Evolutionary conservation across 2,888 invertebrate genomes (phyloP), one percentile per base, ranked within the genome.

Genomic region (Apeira syringaria): DNA sequence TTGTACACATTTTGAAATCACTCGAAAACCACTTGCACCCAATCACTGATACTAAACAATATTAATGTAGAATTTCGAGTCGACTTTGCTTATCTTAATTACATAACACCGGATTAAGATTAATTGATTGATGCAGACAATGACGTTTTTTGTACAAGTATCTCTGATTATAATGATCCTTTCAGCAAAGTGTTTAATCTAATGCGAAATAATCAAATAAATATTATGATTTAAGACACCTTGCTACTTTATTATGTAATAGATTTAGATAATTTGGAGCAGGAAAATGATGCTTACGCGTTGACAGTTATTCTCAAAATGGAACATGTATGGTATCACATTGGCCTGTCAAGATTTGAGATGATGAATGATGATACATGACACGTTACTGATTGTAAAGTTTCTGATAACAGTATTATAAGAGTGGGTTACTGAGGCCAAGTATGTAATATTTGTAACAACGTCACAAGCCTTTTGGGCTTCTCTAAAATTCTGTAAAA

Each of bases 361-460:
- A 71, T 85, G 87, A 88, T 87, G 80, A 68, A 88, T 78, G 77
- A 83, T 86, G 82, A 83, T 85, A 61, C 70, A 86, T 71, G 64
- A 71, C 64, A 64, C 47, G 67, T 55, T 57, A 63, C 61, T 59
- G 71, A 68, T 69, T 68, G 64, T 61, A 53, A 43, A 66, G 64
- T 69, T 63, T 56, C 44, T 61, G 76, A 80, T 80, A 82, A 74
- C 50, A 40, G 53, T 68, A 71, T 73, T 71, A 56, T 27, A 24
- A 31, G 28, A 28, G 38, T 45, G 27, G 10, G 48, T 40, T 31
- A 31, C 45, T 15, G 32, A 17, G 37, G 26, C 46, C 41, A 48
- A 48, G 51, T 53, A 50, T 54, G 43, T 56, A 52, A 53, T 49
- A 50, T 53, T 47, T 61, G 59, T 32, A 44, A 39, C 50, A 61